Evolutionary conservation across 2,797 vertebrate genomes (phyloP), one percentile per base, ranked within the genome.

Genomic region (Ambastaia sidthimunki): DNA sequence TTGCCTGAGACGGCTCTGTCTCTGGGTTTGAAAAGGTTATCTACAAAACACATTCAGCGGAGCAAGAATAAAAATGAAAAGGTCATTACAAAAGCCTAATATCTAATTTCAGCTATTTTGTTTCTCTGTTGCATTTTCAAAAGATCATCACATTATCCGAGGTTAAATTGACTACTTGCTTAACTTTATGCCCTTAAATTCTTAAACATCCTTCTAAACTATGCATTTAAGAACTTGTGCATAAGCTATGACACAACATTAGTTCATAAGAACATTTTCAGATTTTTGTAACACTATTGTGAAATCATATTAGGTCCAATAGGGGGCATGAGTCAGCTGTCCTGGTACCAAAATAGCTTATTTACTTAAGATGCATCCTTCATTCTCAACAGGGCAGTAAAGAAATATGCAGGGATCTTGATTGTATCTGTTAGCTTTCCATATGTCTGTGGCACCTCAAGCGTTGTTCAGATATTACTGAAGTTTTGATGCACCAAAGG

Each of bases 21-120:
- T 90, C 93, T 96, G 80, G 97, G 97, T 90, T 95, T 98, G 91
- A 98, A 98, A 93, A 98, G 93, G 91, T 98, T 98, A 92, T 99
- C 97, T 98, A 89, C 83, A 87, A 89, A 86, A 87, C 50, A 69
- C 86, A 92, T 0, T 80, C 48, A 86, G 11, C 84, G 1, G 69
- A 76, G 62, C 52, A 28, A 23, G 52, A 3, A 76, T 28, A 41
- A 16, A 23, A 76, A 57, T 57, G 16, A 6, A 79, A 73, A 80
- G 77, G 57, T 54, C 10, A 28, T 67, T 68, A n/a, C 48, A n/a
- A 59, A 68, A 74, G 15, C 90, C 0, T 74, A 62, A 66, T 65
- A 55, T 65, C 63, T 19, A 1, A 44, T 63, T 50, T 21, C 34
- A 10, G 5, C 34, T 37, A 7, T 10, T 2, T 18, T 47, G 57